Evolutionary conservation across 2,113 vertebrate species (phyloP), one percentile per base, ranked within the genome.

Genomic region (Rhinolophus ferrumequinum): DNA sequence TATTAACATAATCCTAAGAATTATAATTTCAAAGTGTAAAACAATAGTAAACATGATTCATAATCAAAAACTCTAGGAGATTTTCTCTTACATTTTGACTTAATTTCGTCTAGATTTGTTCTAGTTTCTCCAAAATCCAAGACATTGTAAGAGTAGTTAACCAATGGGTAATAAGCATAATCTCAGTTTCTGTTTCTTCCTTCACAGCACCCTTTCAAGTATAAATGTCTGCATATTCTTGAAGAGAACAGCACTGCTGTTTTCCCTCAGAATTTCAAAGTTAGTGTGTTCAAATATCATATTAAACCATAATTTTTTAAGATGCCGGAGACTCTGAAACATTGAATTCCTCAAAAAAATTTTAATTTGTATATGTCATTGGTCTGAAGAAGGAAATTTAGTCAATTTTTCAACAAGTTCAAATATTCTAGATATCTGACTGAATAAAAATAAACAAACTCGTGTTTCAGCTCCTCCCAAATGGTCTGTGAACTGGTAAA

Each of bases 1-100:
- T 72, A 77, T 69, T 66, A 85, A 94, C 72, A 88, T 67, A n/a
- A 44, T 79, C n/a, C 15, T 72, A 38, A 95, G 84, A 94, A 67
- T 47, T 95, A 15, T 50, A 18, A 87, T 69, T 89, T 58, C 44
- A 83, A 79, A 3, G 1, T 90, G 1, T 54, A 21, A 77, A 70
- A 79, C 50, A 44, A 38, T 30, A 76, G 18, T 47, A 86, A 90
- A 52, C 2, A 15, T 33, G 21, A 83, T 38, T 79, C n/a, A 67
- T 41, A 28, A 62, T 85, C 0, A 62, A 10, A 80, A 93, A 82
- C 58, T 50, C 5, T 72, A 24, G 24, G 8, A 76, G 6, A 54
- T 2, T 44, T 50, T 12, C 13, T 54, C 28, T 28, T 50, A 69
- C 54, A 24, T 18, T 47, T 2, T 87, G 13, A 2, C 11, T 79